Base-by-base conservation (phyloP, 2,797 vertebrate genomes). In the Stomatorhinus walkeri region DNA sequence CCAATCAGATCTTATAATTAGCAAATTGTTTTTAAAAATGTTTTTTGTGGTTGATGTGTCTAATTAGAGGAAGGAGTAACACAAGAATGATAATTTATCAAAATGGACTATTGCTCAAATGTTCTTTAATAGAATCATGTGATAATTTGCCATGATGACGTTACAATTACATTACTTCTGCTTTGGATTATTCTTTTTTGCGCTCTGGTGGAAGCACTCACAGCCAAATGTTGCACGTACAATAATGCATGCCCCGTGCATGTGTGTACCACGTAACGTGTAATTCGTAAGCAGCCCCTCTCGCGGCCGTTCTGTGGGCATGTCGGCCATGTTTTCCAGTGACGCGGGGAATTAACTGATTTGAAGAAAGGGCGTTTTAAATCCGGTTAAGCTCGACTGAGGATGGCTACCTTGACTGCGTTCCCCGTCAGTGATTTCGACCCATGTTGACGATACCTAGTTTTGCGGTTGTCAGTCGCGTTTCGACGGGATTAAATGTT, bases 261-360 rank as follows among this genome's bases (percentile, higher is more conserved):
- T 48, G 52, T 10, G 84, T 32, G 56, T 46, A 76, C 56, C 28
- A 79, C 89, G 72, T 89, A 83, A 61, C 88, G 56, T 84, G 54
- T 88, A 83, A 89, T 84, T 85, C 88, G 89, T 90, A 90, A 91
- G 87, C 51, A 85, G 22, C 59, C 68, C 49, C 87, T 89, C 83
- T 91, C 95, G 96, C 93, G 94, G 94, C 95, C 94, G 95, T 95
- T 89, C 89, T 92, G 94, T 96, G 96, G 96, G 95, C 96, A 97
- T 98, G 97, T 97, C 97, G 96, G 96, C 97, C 97, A 97, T 97
- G 96, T 98, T 97, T 95, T 95, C 94, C 94, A 95, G 24, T 96
- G 96, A 96, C 94, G 95, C 94, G 95, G 95, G 94, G 95, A 96
- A 95, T 94, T 95, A 94, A 96, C 91, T 95, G 94, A 94, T 94